These are phyloP conservation scores for Phyto melanocephala DNA, from an alignment of 2,888 invertebrate genomes.

Conservation along the genomic window DNA sequence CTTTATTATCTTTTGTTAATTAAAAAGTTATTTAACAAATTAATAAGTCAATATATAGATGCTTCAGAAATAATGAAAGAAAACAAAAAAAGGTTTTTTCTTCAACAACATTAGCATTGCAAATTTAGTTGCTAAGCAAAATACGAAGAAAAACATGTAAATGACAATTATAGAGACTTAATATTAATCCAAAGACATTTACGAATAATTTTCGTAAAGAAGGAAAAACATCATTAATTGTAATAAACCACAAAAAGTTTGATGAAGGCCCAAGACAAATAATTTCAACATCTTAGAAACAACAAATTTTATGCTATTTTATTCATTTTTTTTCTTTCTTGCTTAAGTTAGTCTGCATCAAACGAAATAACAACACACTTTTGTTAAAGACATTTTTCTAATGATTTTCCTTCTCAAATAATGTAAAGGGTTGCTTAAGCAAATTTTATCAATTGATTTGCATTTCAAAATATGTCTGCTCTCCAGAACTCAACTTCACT, in stretches of 20 bases:
- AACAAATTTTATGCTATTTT: conserved; percentile 57
- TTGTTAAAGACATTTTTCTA: conserved; percentile 33
- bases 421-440: conserved; percentile 35
- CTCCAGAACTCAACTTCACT: not conserved
- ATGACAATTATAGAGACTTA: conserved; percentile 55
- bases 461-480: conserved; percentile 64
- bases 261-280: conserved; percentile 23
- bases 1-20: conserved; percentile 22
- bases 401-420: not conserved
- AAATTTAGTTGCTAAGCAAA: conserved; percentile 31
- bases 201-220: conserved; percentile 6
- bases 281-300: conserved; percentile 8
- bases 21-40: conserved; percentile 44
- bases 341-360: too few relatives aligned
- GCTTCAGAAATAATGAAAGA: not conserved
- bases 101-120: conserved; percentile 60
- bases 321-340: too few relatives aligned
- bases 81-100: not conserved
- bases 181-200: conserved; percentile 35
- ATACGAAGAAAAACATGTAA: conserved; percentile 29
- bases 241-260: conserved; percentile 51
- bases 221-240: conserved; percentile 46
- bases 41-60: conserved; percentile 55
- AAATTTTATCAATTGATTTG: conserved; percentile 65
- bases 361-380: conserved; percentile 4